Conservation (phyloP, 37 sponge, comb jelly and placozoan species). For the Ephydatia muelleri region DNA sequence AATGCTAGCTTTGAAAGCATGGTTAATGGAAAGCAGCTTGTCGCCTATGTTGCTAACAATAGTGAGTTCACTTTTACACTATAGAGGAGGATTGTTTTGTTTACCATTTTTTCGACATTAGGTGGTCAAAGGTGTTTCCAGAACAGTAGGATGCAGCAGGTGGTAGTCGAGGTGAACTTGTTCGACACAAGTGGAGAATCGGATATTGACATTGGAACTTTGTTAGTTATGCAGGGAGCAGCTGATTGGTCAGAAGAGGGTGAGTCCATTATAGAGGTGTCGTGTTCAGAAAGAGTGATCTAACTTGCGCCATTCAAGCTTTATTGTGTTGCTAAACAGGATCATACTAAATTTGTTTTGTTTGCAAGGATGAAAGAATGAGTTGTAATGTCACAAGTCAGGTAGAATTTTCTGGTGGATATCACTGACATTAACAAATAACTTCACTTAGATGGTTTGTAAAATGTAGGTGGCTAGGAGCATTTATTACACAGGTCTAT, state of each 20-base stretch:
- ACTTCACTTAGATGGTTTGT: too few species aligned
- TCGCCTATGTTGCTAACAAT: background rate
- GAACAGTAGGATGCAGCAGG: background rate
- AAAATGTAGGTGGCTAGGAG: too few species aligned
- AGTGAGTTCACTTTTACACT: background rate
- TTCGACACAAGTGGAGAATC: slow-evolving; percentile 26
- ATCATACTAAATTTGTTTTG: too few species aligned
- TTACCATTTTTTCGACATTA: background rate
- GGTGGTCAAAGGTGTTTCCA: background rate
- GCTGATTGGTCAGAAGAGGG: background rate
- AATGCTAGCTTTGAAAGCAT: background rate
- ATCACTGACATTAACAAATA: too few species aligned
- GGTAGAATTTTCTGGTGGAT: too few species aligned
- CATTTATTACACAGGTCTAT: too few species aligned
- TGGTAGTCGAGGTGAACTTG: background rate
- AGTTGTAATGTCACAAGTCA: too few species aligned
- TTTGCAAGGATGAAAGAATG: too few species aligned
- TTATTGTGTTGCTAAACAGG: too few species aligned
- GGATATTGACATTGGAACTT: slow-evolving; percentile 11
- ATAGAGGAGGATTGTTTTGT: background rate
- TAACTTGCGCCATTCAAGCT: too few species aligned
- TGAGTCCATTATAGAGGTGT: too few species aligned
- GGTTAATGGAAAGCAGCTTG: slow-evolving; percentile 2
- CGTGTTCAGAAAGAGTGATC: background rate
- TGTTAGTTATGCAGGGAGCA: background rate